Percentiles rank a stretch among this genome's conserved stretches.
Conservation (phyloP, 2,888 invertebrate genomes). For the Dorcus parallelipipedus region DNA sequence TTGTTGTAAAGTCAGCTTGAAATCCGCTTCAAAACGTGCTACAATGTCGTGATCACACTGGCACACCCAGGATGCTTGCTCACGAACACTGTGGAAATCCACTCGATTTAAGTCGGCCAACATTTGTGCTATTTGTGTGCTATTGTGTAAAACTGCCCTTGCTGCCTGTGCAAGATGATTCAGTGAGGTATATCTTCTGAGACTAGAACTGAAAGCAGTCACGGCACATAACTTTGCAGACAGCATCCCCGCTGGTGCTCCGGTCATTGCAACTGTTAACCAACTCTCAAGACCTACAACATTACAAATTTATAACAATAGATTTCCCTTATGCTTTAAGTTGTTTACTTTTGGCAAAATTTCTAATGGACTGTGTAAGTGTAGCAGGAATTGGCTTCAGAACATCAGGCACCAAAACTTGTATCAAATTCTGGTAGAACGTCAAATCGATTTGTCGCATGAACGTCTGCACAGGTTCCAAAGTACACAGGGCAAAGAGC, state of each 20-base stretch:
- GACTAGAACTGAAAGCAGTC: slow-evolving; percentile 88
- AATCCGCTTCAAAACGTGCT: slow-evolving; percentile 81
- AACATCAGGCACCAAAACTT: slow-evolving; percentile 95
- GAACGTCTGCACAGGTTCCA: slow-evolving; percentile 73
- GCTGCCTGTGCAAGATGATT: slow-evolving; percentile 95
- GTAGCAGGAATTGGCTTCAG: slow-evolving; percentile 91
- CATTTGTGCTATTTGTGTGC: slow-evolving; percentile 95
- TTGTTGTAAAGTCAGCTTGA: slow-evolving; percentile 86
- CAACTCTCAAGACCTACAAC: slow-evolving; percentile 77
- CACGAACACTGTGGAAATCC: slow-evolving; percentile 94
- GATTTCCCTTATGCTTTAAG: not conserved
- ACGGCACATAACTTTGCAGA: slow-evolving; percentile 82
- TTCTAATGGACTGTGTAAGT: slow-evolving; percentile 88
- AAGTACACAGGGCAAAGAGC: slow-evolving; percentile 65
- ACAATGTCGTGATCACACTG: slow-evolving; percentile 84
- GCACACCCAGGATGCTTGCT: slow-evolving; percentile 95
- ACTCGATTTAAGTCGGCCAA: slow-evolving; percentile 93
- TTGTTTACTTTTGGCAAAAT: slow-evolving; percentile 78
- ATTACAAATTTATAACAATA: not conserved
- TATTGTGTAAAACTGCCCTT: slow-evolving; percentile 91
- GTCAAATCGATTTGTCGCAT: slow-evolving; percentile 81
- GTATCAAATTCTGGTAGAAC: slow-evolving; percentile 94
- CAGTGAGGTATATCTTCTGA: slow-evolving; percentile 93
- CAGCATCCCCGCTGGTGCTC: slow-evolving; percentile 77
- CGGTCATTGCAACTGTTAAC: slow-evolving; percentile 80